Conservation (phyloP, 2,113 vertebrate genomes). For the Cercocebus atys region DNA sequence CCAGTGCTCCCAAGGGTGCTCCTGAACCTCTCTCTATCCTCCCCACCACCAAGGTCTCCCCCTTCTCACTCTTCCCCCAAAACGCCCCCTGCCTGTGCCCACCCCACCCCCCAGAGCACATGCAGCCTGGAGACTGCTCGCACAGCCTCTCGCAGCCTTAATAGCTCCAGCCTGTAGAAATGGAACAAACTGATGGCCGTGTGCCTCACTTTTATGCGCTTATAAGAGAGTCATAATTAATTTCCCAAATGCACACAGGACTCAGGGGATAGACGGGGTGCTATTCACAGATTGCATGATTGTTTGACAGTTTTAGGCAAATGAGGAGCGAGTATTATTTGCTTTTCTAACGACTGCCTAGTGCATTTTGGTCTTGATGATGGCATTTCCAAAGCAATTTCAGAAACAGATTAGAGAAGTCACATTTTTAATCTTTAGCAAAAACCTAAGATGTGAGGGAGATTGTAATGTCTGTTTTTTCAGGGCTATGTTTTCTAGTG, state of each 20-base stretch:
- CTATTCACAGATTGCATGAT: not conserved
- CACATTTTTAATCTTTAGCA: constrained; percentile 65
- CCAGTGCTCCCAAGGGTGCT: not conserved
- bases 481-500: constrained; percentile 26
- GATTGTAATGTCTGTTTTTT: constrained; percentile 27
- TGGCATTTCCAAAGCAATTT: constrained; percentile 66
- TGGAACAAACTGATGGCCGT: not conserved
- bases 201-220: constrained; percentile 22
- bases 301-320: not conserved
- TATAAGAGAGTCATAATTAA: constrained; percentile 46
- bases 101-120: not conserved
- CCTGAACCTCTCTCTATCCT: not conserved
- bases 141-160: not conserved
- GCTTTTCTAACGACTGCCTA: constrained; percentile 49
- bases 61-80: not conserved
- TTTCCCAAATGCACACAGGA: constrained; percentile 36
- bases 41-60: not conserved
- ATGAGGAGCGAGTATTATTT: constrained; percentile 52
- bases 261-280: not conserved
- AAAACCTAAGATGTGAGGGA: constrained; percentile 28
- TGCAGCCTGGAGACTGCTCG: not conserved
- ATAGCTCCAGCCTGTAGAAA: constrained; percentile 1
- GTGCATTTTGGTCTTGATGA: constrained; percentile 43
- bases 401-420: constrained; percentile 52
- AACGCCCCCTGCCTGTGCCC: not conserved